phyloP scores from a whole-genome alignment of 2,797 vertebrate species.

The Nothura maculosa region DNA sequence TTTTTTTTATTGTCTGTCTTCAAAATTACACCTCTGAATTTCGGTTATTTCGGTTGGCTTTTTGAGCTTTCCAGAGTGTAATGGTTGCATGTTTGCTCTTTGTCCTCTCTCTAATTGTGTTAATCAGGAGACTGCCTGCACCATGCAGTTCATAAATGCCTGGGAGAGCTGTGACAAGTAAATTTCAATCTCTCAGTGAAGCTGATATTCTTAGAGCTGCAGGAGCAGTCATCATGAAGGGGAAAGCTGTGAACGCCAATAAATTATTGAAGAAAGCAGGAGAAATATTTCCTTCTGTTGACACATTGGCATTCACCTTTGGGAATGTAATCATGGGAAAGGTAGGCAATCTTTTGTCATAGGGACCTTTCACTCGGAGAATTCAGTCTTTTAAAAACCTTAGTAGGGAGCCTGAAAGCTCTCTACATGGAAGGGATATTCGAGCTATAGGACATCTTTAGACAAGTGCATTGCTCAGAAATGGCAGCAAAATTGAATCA shows the following conservation, averaged over 20 bases:
- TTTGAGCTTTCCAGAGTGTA: not conserved
- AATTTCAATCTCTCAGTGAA: conserved; percentile 58
- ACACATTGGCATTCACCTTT: conserved; percentile 74
- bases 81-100: not conserved
- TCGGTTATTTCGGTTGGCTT: not conserved
- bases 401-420: not conserved
- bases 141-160: not conserved
- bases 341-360: conserved; percentile 71
- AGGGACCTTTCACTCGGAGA: conserved; percentile 28
- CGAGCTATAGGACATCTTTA: not conserved
- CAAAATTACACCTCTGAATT: not conserved
- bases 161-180: conserved; percentile 59
- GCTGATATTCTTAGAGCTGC: conserved; percentile 67
- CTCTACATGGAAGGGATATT: conserved; percentile 4
- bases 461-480: not conserved
- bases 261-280: conserved; percentile 75
- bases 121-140: conserved; percentile 5
- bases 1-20: not conserved
- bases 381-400: conserved; percentile 37
- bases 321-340: conserved; percentile 72
- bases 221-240: conserved; percentile 71
- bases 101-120: conserved; percentile 2
- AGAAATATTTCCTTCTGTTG: conserved; percentile 75
- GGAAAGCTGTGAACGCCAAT: conserved; percentile 65
- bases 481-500: not conserved